Evolutionary conservation across 2,797 vertebrate species (phyloP).

Genomic region (Sarcophilus harrisii): DNA sequence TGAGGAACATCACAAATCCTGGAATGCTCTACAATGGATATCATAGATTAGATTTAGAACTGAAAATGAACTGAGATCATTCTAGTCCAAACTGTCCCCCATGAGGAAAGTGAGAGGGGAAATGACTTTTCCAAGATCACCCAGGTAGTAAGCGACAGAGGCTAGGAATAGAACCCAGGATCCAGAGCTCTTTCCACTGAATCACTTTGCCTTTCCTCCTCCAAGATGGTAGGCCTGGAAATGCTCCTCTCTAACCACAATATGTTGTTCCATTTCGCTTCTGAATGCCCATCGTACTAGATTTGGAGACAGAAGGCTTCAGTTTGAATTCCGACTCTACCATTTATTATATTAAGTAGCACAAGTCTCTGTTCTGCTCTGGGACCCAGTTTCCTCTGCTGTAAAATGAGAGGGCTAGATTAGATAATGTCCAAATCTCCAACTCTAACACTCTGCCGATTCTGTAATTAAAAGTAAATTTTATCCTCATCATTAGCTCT

Average conservation of each 20-base stretch:
- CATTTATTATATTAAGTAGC: background rate
- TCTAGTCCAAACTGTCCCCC: background rate
- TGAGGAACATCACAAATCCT: no score
- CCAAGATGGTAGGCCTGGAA: background rate
- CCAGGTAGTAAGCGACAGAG: background rate
- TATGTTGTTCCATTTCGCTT: background rate
- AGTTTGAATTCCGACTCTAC: background rate
- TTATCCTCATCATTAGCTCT: background rate
- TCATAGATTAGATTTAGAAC: background rate
- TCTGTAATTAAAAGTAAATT: background rate
- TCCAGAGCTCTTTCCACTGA: background rate
- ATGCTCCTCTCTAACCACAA: background rate
- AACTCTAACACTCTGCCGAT: background rate
- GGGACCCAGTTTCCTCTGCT: background rate
- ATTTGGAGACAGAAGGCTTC: background rate
- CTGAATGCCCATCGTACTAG: background rate
- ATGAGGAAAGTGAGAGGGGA: background rate
- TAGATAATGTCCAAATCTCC: background rate
- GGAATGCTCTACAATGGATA: background rate
- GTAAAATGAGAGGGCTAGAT: background rate
- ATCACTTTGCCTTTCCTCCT: background rate
- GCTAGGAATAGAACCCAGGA: background rate
- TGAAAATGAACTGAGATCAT: background rate
- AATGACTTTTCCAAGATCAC: background rate
- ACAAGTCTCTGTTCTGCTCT: background rate